Evolutionary conservation across 2,797 vertebrate species (phyloP).

Genomic region (Spondyliosoma cantharus): DNA sequence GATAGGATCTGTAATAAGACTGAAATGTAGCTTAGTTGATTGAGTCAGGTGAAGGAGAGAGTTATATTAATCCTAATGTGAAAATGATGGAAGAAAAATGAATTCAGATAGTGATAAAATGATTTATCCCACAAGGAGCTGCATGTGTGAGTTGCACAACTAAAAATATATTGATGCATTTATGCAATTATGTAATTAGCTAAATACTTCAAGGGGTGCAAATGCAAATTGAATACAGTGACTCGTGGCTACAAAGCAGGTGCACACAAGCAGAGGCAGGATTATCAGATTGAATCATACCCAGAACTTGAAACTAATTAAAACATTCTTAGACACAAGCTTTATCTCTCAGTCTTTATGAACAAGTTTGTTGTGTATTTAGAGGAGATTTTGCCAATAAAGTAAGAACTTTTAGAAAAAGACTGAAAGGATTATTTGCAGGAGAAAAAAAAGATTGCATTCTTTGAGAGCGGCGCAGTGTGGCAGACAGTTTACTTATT

Average conservation of each 20-base stretch:
- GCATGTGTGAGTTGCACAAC: constrained; percentile 31
- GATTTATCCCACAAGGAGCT: constrained; percentile 43
- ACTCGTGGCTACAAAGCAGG: constrained; percentile 47
- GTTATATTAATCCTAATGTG: constrained; percentile 69
- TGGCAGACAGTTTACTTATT: constrained; percentile 52
- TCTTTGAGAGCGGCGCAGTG: constrained; percentile 20
- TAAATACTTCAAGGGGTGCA: constrained; percentile 47
- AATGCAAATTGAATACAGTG: constrained; percentile 55
- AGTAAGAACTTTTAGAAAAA: constrained; percentile 29
- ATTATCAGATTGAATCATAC: constrained; percentile 53
- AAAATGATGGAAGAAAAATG: constrained; percentile 65
- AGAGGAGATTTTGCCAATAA: constrained; percentile 23
- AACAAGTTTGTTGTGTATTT: constrained; percentile 50
- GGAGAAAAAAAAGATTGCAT: constrained; percentile 13
- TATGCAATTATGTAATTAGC: constrained; percentile 65
- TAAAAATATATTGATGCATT: constrained; percentile 47
- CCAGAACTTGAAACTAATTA: constrained; percentile 52
- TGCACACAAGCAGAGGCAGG: constrained; percentile 25
- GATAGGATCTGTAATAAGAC: constrained; percentile 80
- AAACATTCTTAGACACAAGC: constrained; percentile 39
- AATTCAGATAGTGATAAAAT: constrained; percentile 57
- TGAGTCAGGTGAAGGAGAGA: constrained; percentile 67
- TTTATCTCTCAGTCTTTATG: constrained; percentile 26
- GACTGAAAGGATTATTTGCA: constrained; percentile 29
- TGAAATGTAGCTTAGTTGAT: constrained; percentile 59